phyloP scores from a whole-genome alignment of 2,113 vertebrate genomes.

The Castor canadensis region DNA sequence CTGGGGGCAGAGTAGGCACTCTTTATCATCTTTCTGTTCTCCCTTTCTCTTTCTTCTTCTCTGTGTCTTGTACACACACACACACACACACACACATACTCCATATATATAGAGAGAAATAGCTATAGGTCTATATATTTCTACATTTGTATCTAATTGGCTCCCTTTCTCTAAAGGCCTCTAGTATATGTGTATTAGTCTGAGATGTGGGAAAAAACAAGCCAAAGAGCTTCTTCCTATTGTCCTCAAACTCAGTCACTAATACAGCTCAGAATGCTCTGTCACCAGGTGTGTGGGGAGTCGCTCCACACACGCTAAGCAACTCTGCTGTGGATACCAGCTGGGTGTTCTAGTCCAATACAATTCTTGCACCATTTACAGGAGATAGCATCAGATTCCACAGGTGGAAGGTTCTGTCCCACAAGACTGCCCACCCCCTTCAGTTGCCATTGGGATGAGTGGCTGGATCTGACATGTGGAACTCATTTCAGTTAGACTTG shows the following conservation, averaged over 20 bases:
- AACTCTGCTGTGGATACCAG: no score
- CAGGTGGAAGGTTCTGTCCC: neutral
- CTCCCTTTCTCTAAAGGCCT: neutral
- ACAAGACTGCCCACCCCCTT: no score
- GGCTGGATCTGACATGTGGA: no score
- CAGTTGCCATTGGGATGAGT: no score
- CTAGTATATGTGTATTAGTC: neutral
- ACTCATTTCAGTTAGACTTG: neutral
- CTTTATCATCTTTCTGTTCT: no score
- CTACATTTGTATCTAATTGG: neutral
- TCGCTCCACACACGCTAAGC: neutral
- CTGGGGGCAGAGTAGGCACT: no score
- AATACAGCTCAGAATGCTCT: neutral
- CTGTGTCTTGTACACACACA: neutral
- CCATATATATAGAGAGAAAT: neutral
- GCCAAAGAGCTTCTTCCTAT: neutral
- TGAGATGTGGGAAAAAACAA: neutral
- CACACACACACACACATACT: neutral
- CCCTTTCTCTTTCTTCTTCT: no score
- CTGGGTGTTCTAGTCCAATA: neutral
- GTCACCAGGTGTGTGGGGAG: no score
- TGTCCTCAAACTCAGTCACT: neutral
- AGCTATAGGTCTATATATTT: neutral
- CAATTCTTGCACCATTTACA: no score
- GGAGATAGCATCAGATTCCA: neutral